phyloP scores from a whole-genome alignment of 2,888 invertebrate genomes.

The Yponomeuta cagnagella region DNA sequence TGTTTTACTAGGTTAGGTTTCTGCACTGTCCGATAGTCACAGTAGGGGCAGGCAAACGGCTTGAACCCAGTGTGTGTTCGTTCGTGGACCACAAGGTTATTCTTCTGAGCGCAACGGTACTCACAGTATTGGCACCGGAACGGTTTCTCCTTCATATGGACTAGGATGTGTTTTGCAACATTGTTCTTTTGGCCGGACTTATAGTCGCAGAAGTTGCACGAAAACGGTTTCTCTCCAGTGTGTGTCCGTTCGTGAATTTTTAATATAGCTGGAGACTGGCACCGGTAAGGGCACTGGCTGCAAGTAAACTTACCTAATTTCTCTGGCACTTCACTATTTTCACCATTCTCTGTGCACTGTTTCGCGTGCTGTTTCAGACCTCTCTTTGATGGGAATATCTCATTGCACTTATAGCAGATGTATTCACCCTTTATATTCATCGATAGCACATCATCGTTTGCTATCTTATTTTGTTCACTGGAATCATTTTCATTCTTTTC shows the following conservation, averaged over 20 bases:
- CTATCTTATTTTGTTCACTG: constrained; percentile 32
- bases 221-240: constrained; percentile 66
- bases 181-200: constrained; percentile 72
- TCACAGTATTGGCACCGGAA: constrained; percentile 69
- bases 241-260: constrained; percentile 70
- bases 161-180: constrained; percentile 67
- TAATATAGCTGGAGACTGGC: constrained; percentile 67
- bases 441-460: constrained; percentile 34
- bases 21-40: constrained; percentile 67
- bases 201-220: constrained; percentile 66
- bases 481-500: constrained; percentile 41
- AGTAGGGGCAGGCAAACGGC: constrained; percentile 66
- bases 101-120: constrained; percentile 68
- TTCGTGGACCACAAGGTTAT: constrained; percentile 68
- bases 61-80: constrained; percentile 70
- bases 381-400: constrained; percentile 55
- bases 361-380: constrained; percentile 59
- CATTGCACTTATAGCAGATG: constrained; percentile 56
- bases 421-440: constrained; percentile 62
- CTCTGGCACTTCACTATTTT: constrained; percentile 32
- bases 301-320: constrained; percentile 59
- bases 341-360: constrained; percentile 36
- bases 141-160: constrained; percentile 71
- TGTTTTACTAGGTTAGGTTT: constrained; percentile 71
- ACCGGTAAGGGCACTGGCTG: constrained; percentile 61